A percentile compares a stretch with the other conserved stretches of the same genome.
Conservation (phyloP, 2,113 vertebrate species). For the Elaphurus davidianus region DNA sequence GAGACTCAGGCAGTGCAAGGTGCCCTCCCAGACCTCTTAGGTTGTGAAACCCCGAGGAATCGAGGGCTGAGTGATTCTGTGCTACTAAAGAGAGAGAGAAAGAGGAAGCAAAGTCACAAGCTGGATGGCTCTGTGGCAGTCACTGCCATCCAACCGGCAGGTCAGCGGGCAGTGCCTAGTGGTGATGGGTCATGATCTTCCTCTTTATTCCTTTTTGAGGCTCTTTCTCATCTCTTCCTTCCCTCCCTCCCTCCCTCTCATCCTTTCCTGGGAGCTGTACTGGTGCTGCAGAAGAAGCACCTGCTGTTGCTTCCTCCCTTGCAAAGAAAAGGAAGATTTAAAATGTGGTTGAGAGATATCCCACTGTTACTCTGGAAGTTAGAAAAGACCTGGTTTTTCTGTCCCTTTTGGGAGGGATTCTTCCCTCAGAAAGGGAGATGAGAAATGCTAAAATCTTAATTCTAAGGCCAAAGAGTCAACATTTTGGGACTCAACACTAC, state of each 20-base stretch:
- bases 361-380: neutral
- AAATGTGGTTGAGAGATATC: neutral
- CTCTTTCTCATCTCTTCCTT: neutral
- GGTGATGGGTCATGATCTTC: neutral
- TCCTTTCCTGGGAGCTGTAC: neutral
- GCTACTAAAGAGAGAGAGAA: constrained; percentile 17
- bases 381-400: neutral
- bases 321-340: constrained; percentile 18
- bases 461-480: neutral
- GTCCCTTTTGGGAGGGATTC: neutral
- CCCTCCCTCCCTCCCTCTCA: neutral
- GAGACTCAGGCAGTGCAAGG: neutral
- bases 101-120: constrained; percentile 23
- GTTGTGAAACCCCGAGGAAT: neutral
- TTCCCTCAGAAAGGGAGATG: neutral
- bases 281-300: neutral
- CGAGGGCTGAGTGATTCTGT: neutral
- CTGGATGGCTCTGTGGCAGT: neutral
- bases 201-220: neutral
- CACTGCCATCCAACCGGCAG: neutral
- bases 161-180: neutral
- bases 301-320: neutral
- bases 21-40: neutral
- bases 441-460: neutral
- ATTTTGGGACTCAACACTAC: no score